Percentiles rank a stretch among this genome's conserved stretches.
These are phyloP conservation scores for Sebastes schlegelii DNA, from an alignment of 2,113 vertebrate genomes.

Conservation along the genomic window DNA sequence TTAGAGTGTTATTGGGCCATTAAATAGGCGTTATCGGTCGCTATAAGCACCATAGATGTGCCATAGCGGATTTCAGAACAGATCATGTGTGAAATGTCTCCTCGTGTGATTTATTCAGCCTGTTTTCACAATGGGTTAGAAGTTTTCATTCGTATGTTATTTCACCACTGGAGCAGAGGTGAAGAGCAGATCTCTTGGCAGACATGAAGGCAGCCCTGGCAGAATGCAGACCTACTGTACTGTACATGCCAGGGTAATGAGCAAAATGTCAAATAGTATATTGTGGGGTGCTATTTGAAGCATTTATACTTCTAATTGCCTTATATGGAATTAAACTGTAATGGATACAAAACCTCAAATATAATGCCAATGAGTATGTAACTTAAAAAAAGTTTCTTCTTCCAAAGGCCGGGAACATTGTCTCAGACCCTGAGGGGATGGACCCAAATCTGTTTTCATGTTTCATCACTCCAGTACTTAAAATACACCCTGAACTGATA, in stretches of 20 bases:
- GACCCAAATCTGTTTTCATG: slow-evolving; percentile 48
- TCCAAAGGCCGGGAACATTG: slow-evolving; percentile 24
- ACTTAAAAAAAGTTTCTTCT: slow-evolving; percentile 29
- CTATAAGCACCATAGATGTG: too few relatives aligned
- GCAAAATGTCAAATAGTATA: slow-evolving; percentile 36
- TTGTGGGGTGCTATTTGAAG: slow-evolving; percentile 19
- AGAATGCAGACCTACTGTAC: not conserved
- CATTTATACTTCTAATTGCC: slow-evolving; percentile 20
- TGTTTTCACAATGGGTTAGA: slow-evolving; percentile 15
- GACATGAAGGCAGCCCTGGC: slow-evolving; percentile 24
- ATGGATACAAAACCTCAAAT: slow-evolving; percentile 1
- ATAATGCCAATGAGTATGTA: slow-evolving; percentile 14
- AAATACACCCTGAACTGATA: slow-evolving; percentile 55
- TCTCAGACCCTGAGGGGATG: slow-evolving; percentile 42
- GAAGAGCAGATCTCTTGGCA: slow-evolving; percentile 32
- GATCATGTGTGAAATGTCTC: slow-evolving; percentile 25
- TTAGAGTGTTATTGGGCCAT: too few relatives aligned
- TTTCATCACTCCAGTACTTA: slow-evolving; percentile 50
- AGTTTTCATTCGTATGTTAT: slow-evolving; percentile 5
- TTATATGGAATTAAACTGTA: slow-evolving; percentile 44
- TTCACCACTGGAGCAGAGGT: slow-evolving; percentile 21
- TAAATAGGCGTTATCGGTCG: too few relatives aligned
- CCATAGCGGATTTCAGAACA: not conserved
- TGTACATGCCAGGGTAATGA: slow-evolving; percentile 52
- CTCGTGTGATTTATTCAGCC: not conserved